These are phyloP conservation scores for Meriones psammophilus DNA, from an alignment of 2,797 vertebrate species.

Conservation along the genomic window DNA sequence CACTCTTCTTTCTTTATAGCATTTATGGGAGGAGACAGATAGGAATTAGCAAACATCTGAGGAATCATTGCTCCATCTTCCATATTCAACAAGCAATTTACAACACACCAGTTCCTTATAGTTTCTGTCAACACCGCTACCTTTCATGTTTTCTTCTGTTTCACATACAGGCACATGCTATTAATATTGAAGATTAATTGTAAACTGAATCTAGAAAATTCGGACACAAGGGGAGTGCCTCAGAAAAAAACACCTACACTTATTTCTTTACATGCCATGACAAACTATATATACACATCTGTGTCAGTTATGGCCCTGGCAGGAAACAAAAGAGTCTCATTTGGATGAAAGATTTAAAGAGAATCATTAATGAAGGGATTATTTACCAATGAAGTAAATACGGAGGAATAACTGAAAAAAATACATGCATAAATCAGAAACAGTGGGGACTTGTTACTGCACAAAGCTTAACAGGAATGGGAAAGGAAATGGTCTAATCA, in stretches of 20 bases:
- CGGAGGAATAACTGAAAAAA: slow-evolving; percentile 11
- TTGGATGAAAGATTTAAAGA: background rate
- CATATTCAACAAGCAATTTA: background rate
- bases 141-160: background rate
- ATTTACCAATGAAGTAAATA: background rate
- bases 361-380: background rate
- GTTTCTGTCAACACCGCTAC: background rate
- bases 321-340: background rate
- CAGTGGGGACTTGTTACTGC: background rate
- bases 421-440: background rate
- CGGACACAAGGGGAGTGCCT: background rate
- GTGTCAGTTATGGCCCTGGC: background rate
- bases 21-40: background rate
- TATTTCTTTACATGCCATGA: background rate
- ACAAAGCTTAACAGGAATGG: background rate
- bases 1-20: background rate
- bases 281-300: background rate
- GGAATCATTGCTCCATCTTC: background rate
- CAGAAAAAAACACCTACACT: background rate
- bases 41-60: background rate
- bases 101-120: background rate
- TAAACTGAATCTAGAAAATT: background rate
- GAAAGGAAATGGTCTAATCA: background rate
- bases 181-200: slow-evolving; percentile 11
- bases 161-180: background rate